Conservation (phyloP, 64 coral and sea anemone genomes). For the Actinia tenebrosa region DNA sequence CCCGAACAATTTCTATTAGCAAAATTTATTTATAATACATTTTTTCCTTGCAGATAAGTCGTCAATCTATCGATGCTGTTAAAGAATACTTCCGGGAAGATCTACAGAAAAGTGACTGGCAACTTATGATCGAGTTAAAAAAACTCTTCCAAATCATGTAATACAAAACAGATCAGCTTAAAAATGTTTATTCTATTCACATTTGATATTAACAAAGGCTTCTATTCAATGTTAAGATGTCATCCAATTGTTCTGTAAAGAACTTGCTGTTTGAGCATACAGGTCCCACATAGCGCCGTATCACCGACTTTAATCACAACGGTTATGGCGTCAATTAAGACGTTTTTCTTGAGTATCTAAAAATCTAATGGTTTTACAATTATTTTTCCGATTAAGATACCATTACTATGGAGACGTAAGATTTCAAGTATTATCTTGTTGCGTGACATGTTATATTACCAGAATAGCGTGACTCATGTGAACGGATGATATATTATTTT, state of each 20-base stretch:
- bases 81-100: slow-evolving; percentile 98
- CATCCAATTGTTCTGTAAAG: no score
- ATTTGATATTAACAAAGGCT: not conserved
- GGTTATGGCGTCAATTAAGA: not conserved
- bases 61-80: slow-evolving; percentile 91
- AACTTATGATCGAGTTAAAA: slow-evolving; percentile 97
- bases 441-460: not conserved
- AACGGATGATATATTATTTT: not conserved
- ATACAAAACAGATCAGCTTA: not conserved
- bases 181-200: not conserved
- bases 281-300: no score
- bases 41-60: slow-evolving; percentile 62
- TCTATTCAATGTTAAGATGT: no score
- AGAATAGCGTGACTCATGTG: not conserved
- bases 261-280: no score
- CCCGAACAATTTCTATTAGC: not conserved
- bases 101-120: slow-evolving; percentile 93
- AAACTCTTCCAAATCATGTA: slow-evolving; percentile 93
- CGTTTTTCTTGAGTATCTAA: not conserved
- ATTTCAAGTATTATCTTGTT: no score
- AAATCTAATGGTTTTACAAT: no score
- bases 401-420: not conserved
- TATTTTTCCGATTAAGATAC: not conserved
- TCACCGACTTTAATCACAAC: not conserved
- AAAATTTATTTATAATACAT: not conserved